Base-by-base conservation (phyloP, 2,797 vertebrate species). In the Sphenopsis melanotis region DNA sequence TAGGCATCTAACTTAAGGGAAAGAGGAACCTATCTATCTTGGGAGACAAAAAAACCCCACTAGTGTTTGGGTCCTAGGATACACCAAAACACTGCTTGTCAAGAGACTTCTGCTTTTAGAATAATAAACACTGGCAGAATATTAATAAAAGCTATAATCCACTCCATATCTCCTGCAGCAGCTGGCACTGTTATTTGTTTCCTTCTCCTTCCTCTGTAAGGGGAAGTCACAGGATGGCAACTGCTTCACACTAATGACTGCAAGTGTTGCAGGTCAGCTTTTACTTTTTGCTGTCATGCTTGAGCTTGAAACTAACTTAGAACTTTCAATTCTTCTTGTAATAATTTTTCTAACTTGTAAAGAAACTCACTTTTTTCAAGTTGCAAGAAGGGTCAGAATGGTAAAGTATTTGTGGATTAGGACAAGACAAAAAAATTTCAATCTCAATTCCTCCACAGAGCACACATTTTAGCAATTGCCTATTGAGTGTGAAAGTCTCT, bases 1-100 rank as follows among this genome's bases (percentile, higher is more conserved):
- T 78, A 93, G 53, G 49, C 32, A 74, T 41, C 56, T 63, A 87
- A 87, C n/a, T 72, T 70, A 41, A 89, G 18, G 50, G 23, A 78
- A 88, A 69, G 47, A 90, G 29, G 87, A 94, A 82, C 37, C 9
- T 69, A 10, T 70, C 50, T 61, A 21, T 65, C 72, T 65, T 36
- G 30, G 39, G 61, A 83, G 15, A 50, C 15, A 85, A 44, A 75
- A 76, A 56, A 81, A 13, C 0, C 29, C 12, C n/a, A 23, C 15
- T 83, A 41, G 18, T 22, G 8, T 55, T 84, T 9, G 30, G 14
- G 60, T 46, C 50, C 37, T 41, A 61, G 18, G 59, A 71, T 52
- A 50, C 65, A 49, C 6, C 36, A 78, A 70, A 89, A 86, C 24
- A 39, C 6, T 39, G 39, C 22, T 57, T 46, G 10, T 32, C 50